Percentiles rank a stretch among this genome's conserved stretches.
phyloP scores from a whole-genome alignment of 35 echinoderm and acorn worm species.

The Lytechinus variegatus region DNA sequence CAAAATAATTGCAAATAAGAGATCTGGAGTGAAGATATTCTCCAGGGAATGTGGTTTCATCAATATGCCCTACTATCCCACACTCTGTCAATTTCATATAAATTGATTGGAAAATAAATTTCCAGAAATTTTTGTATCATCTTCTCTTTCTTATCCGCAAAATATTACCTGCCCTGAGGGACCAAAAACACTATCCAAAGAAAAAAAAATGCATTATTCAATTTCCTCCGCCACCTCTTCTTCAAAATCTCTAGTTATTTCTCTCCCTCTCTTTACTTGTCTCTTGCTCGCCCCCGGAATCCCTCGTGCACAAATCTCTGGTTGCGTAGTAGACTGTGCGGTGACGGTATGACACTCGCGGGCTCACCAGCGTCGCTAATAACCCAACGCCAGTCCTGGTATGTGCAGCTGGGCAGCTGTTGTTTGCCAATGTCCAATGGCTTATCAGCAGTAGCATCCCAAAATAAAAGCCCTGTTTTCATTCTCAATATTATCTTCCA shows the following conservation, averaged over 20 bases:
- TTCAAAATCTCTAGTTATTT: neutral
- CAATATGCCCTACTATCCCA: slow-evolving; percentile 18
- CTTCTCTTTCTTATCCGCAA: neutral
- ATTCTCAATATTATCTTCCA: neutral
- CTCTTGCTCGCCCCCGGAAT: slow-evolving; percentile 10
- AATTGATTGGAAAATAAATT: slow-evolving; percentile 39
- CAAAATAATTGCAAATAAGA: neutral
- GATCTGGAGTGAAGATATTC: neutral
- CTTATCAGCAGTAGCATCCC: slow-evolving; percentile 49
- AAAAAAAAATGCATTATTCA: slow-evolving; percentile 48
- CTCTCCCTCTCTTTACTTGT: neutral
- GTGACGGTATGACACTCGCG: slow-evolving; percentile 43
- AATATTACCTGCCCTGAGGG: slow-evolving; percentile 2
- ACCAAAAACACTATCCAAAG: slow-evolving; percentile 22
- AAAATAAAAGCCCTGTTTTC: slow-evolving; percentile 41
- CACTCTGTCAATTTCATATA: slow-evolving; percentile 20
- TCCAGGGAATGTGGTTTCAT: neutral
- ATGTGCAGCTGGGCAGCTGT: slow-evolving; percentile 53
- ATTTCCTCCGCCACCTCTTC: slow-evolving; percentile 34
- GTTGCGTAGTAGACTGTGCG: slow-evolving; percentile 34
- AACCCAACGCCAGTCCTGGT: slow-evolving; percentile 50
- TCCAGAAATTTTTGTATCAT: slow-evolving; percentile 1
- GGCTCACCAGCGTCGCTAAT: slow-evolving; percentile 50
- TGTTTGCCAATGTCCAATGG: slow-evolving; percentile 49
- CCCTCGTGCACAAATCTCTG: slow-evolving; percentile 33